Evolutionary conservation across 2,888 invertebrate species (phyloP).

Genomic region (Agriopis aurantiaria): DNA sequence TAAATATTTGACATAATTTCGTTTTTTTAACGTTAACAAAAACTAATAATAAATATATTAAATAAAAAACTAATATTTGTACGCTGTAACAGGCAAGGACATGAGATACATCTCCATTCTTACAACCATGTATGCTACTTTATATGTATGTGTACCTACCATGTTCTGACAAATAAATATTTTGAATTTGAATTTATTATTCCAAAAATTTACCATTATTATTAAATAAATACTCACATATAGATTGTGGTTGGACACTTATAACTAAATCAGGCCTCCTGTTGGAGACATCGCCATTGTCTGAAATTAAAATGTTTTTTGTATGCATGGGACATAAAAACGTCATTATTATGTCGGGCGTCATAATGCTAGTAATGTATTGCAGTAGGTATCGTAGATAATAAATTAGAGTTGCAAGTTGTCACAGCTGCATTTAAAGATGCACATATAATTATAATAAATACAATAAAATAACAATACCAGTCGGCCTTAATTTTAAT

Average conservation of each 20-base stretch:
- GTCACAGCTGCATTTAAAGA: conserved; percentile 16
- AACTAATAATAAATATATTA: too few species aligned
- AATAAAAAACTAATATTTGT: too few species aligned
- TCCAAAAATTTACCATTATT: background rate
- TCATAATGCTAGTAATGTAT: background rate
- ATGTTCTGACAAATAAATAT: too few species aligned
- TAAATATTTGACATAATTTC: too few species aligned
- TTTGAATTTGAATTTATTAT: too few species aligned
- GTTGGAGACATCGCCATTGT: conserved; percentile 67
- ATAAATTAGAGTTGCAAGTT: background rate
- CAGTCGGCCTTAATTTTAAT: background rate
- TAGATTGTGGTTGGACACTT: conserved; percentile 70
- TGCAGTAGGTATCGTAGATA: background rate
- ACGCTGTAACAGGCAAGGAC: too few species aligned
- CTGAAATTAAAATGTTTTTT: conserved; percentile 57
- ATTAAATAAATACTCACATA: conserved; percentile 55
- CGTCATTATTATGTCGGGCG: background rate
- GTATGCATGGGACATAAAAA: background rate
- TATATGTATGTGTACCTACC: too few species aligned
- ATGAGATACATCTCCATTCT: too few species aligned
- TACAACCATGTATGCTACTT: too few species aligned
- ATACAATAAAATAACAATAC: background rate
- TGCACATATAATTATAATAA: background rate
- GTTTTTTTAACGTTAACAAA: too few species aligned
- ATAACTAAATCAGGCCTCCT: conserved; percentile 72